Percentiles rank a stretch among this genome's conserved stretches.
Conservation (phyloP, 1,140 invertebrate species). For the Scaptomyza hsui region DNA sequence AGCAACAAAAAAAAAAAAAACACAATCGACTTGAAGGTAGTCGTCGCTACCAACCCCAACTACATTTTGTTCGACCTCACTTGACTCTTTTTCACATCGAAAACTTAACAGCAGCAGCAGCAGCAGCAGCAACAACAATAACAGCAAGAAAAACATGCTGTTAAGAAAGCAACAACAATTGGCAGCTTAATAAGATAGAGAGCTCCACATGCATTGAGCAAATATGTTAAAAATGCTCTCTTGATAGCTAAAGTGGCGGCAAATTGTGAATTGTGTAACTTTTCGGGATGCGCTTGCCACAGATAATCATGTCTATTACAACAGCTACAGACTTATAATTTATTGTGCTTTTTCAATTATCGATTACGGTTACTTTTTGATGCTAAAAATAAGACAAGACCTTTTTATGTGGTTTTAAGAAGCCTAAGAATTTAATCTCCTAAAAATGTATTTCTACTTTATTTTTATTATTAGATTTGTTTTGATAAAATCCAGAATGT, state of each 20-base stretch:
- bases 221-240: slow-evolving; percentile 35
- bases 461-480: too few species aligned
- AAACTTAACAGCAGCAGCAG: slow-evolving; percentile 30
- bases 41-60: slow-evolving; percentile 67
- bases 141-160: slow-evolving; percentile 17
- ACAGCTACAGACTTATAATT: neutral
- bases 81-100: slow-evolving; percentile 81
- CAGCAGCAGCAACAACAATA: slow-evolving; percentile 33
- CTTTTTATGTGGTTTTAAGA: too few species aligned
- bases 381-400: too few species aligned
- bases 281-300: slow-evolving; percentile 27
- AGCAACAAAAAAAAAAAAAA: slow-evolving; percentile 27
- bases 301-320: slow-evolving; percentile 9
- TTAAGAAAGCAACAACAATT: slow-evolving; percentile 28
- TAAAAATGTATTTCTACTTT: too few species aligned
- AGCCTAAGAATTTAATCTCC: too few species aligned
- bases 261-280: slow-evolving; percentile 46
- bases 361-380: too few species aligned
- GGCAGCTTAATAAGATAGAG: slow-evolving; percentile 34
- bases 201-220: slow-evolving; percentile 30
- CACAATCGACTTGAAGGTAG: slow-evolving; percentile 63
- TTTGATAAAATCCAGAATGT: too few species aligned
- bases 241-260: neutral
- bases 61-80: slow-evolving; percentile 76
- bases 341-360: neutral